Evolutionary conservation across 2,888 invertebrate genomes (phyloP), one percentile per base, ranked within the genome.

Genomic region (Xestobium rufovillosum): DNA sequence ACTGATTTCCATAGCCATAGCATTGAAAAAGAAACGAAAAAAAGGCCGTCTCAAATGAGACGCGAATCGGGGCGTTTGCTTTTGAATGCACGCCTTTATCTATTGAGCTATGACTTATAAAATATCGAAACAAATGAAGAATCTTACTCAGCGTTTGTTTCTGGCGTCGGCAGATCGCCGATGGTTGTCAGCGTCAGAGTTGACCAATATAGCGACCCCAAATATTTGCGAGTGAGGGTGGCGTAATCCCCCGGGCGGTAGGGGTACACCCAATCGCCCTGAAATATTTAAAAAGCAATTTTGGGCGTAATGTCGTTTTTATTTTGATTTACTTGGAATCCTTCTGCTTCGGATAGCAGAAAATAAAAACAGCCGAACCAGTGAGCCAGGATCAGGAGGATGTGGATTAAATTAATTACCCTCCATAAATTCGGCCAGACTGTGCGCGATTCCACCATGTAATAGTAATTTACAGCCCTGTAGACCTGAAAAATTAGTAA

Each of bases 341-440:
- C 84, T 64, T 91, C 90, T 39, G 85, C 84, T 61, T 94, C 90
- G 3, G 92, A 92, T 38, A 95, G 76, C 57, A 95, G 70, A 69
- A 86, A 95, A 72, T 95, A 95, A 73, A 95, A 95, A 67, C 94
- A 95, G 38, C 95, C 95, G 64, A 95, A 95, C 95, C 95, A 95
- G 64, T 95, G 95, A 33, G 94, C 92, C 55, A 94, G 73, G 57
- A 95, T 87, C 53, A 95, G 78, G 48, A 95, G 76, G 56, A 95
- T 92, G 65, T 95, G 95, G 51, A 94, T 89, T 44, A 95, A 75
- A 70, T 94, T 95, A 58, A 91, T 80, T 48, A 95, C 95, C 10
- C 95, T 75, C 88, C 94, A 92, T 63, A 95, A 76, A 71, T 95
- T 95, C 14, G 95, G 95, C 69, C 91, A 95, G 40, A 94, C 86